Evolutionary conservation across 2,113 vertebrate genomes (phyloP).

Genomic region (Megalops atlanticus): DNA sequence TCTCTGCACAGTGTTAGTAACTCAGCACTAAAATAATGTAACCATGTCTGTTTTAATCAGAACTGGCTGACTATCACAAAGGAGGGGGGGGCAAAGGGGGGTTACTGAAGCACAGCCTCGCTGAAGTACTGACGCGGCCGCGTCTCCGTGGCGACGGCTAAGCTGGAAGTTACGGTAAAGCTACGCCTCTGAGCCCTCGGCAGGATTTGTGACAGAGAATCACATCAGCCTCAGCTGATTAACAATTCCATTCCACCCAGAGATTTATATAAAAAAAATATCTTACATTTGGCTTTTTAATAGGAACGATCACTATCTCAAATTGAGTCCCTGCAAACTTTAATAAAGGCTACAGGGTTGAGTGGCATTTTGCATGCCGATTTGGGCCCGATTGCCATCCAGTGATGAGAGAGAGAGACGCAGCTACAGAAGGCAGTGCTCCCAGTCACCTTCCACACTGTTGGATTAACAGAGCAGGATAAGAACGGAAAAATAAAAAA

Average conservation of each 20-base stretch:
- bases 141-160: slow-evolving; percentile 51
- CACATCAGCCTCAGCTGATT: slow-evolving; percentile 99
- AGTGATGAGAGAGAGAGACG: slow-evolving; percentile 96
- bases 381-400: slow-evolving; percentile 98
- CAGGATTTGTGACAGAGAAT: slow-evolving; percentile 99
- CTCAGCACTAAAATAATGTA: slow-evolving; percentile 7
- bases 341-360: slow-evolving; percentile 99
- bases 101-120: not conserved
- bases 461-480: slow-evolving; percentile 88
- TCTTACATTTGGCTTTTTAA: slow-evolving; percentile 99
- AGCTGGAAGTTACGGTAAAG: slow-evolving; percentile 98
- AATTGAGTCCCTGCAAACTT: slow-evolving; percentile 99
- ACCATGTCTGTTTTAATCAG: not conserved
- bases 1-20: not conserved
- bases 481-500: slow-evolving; percentile 73
- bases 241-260: slow-evolving; percentile 99
- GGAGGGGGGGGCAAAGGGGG: not conserved
- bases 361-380: slow-evolving; percentile 99
- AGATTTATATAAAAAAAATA: slow-evolving; percentile 98
- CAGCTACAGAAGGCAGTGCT: slow-evolving; percentile 92
- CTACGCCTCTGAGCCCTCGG: slow-evolving; percentile 98
- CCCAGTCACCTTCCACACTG: slow-evolving; percentile 89
- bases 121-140: slow-evolving; percentile 3
- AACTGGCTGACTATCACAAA: not conserved
- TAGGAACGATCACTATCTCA: slow-evolving; percentile 99